Evolutionary conservation across 2,113 vertebrate genomes (phyloP).

Genomic region (Psettodes erumei): DNA sequence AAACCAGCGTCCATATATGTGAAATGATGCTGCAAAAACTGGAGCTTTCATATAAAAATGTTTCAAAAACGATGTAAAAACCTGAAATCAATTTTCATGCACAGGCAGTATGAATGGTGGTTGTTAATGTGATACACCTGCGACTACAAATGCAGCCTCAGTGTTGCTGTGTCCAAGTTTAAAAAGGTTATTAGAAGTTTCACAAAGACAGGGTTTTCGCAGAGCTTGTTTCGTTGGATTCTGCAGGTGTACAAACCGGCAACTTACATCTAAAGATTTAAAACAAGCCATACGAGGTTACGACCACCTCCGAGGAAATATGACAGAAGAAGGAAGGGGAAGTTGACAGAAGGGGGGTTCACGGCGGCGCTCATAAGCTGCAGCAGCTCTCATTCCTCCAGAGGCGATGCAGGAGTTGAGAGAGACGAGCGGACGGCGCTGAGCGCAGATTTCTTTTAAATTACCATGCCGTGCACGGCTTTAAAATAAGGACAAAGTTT

Average conservation of each 20-base stretch:
- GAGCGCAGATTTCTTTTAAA: no score
- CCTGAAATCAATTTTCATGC: background rate
- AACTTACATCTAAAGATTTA: background rate
- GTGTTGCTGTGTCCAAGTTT: background rate
- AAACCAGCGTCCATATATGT: background rate
- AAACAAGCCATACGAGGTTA: background rate
- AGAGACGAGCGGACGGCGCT: background rate
- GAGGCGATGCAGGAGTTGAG: constrained; percentile 40
- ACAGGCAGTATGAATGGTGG: background rate
- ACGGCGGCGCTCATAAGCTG: constrained; percentile 30
- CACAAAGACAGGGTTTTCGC: background rate
- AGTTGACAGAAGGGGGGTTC: constrained; percentile 43
- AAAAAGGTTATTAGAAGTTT: background rate
- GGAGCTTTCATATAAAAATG: no score
- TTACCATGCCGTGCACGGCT: constrained; percentile 25
- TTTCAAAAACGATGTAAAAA: background rate
- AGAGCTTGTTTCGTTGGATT: no score
- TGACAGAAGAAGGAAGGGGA: constrained; percentile 56
- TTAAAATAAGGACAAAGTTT: constrained; percentile 3
- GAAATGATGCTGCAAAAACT: background rate
- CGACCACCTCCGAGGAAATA: constrained; percentile 29
- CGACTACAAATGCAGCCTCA: background rate
- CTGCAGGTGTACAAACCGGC: background rate
- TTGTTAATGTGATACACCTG: background rate
- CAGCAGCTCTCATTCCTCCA: constrained; percentile 25